These are phyloP conservation scores for Fulmarus glacialis DNA, from an alignment of 2,113 vertebrate genomes.

Conservation along the genomic window DNA sequence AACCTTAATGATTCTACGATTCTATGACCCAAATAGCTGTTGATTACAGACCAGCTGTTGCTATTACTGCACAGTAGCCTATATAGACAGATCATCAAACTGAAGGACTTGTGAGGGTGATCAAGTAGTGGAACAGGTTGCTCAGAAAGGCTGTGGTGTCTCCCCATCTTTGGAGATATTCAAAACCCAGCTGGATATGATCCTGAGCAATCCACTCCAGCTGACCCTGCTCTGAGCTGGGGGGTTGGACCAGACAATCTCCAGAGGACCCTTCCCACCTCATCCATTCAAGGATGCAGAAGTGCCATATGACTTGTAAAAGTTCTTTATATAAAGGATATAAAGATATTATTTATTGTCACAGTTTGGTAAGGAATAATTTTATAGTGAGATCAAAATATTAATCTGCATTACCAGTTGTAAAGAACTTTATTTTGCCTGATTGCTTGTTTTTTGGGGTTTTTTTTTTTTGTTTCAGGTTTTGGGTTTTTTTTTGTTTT, in stretches of 20 bases:
- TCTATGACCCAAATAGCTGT: neutral
- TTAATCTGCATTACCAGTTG: neutral
- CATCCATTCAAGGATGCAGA: neutral
- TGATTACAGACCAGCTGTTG: neutral
- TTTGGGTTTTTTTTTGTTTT: neutral
- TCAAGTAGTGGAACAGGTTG: neutral
- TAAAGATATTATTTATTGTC: neutral
- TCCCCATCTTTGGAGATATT: neutral
- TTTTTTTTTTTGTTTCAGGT: neutral
- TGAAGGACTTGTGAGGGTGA: neutral
- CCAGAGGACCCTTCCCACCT: neutral
- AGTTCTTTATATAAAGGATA: neutral
- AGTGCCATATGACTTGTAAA: neutral
- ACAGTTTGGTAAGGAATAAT: neutral
- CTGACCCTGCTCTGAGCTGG: neutral
- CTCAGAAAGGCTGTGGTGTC: neutral
- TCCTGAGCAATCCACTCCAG: neutral
- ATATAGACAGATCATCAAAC: rapidly evolving
- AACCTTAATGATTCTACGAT: too few relatives aligned
- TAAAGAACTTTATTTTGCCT: neutral
- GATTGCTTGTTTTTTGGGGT: neutral
- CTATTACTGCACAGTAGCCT: neutral
- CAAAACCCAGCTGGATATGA: neutral
- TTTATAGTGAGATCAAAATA: neutral
- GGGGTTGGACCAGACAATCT: neutral